Percentiles rank a stretch among this genome's conserved stretches.
phyloP scores from a whole-genome alignment of 2,113 vertebrate species.

The Aegotheles bennettii region DNA sequence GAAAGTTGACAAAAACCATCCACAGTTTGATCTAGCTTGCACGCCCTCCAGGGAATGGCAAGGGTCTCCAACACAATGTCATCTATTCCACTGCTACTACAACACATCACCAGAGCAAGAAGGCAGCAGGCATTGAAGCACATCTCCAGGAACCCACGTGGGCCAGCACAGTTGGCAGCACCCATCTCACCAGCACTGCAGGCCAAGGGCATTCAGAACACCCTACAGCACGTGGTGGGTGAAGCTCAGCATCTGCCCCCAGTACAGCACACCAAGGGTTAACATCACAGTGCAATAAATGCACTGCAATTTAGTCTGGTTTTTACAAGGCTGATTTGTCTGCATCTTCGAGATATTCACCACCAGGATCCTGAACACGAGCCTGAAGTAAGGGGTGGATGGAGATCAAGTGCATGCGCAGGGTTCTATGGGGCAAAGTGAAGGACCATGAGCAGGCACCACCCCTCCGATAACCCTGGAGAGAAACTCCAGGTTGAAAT shows the following conservation, averaged over 20 bases:
- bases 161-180: background rate
- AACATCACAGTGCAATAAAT: background rate
- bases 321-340: background rate
- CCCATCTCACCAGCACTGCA: background rate
- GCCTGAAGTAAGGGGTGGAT: background rate
- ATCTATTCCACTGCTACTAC: background rate
- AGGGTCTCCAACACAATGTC: background rate
- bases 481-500: background rate
- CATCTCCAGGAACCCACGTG: background rate
- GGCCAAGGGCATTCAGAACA: background rate
- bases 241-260: background rate
- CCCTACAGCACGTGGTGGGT: rapidly evolving
- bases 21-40: background rate
- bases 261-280: background rate
- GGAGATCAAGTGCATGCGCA: rapidly evolving
- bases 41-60: background rate
- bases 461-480: rapidly evolving
- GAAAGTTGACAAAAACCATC: background rate
- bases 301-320: background rate
- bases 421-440: background rate
- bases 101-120: rapidly evolving
- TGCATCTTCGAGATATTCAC: background rate
- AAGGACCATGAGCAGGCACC: background rate
- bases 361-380: background rate
- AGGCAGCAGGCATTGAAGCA: background rate